Percentiles rank a stretch among this genome's conserved stretches.
phyloP scores from a whole-genome alignment of 1,140 invertebrate genomes.

The Neodiprion lecontei region DNA sequence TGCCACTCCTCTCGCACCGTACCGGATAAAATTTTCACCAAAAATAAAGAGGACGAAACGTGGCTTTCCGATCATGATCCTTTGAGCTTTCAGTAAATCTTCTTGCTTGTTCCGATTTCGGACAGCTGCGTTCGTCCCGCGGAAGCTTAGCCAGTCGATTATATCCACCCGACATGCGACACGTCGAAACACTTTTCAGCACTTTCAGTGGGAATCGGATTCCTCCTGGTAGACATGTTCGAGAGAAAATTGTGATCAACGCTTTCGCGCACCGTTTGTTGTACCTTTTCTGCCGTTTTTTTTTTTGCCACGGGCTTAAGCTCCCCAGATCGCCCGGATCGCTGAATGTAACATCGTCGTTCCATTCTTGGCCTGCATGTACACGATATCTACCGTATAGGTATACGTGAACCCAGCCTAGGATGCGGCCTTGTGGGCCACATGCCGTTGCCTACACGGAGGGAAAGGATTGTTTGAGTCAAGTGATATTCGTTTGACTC shows the following conservation, averaged over 20 bases:
- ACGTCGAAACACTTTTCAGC: slow-evolving; percentile 52
- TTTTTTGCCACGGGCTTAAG: slow-evolving; percentile 13
- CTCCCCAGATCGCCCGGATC: background rate
- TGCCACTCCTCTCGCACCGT: no score
- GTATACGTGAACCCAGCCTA: slow-evolving; percentile 41
- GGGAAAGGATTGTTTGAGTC: no score
- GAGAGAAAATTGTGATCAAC: background rate
- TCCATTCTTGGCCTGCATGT: no score
- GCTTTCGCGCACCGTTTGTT: background rate
- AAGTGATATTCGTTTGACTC: no score
- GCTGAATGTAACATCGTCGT: no score
- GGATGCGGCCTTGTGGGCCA: background rate
- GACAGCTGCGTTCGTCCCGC: slow-evolving; percentile 17
- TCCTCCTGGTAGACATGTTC: background rate
- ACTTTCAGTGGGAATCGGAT: slow-evolving; percentile 43
- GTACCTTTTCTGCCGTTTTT: slow-evolving; percentile 15
- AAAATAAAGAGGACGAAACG: no score
- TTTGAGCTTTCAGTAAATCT: no score
- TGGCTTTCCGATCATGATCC: no score
- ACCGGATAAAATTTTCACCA: no score
- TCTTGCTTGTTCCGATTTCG: background rate
- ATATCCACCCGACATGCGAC: slow-evolving; percentile 39
- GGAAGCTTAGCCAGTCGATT: slow-evolving; percentile 56
- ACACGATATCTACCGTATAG: no score
- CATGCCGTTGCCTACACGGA: no score